Evolutionary conservation across 2,113 vertebrate genomes (phyloP), one percentile per base, ranked within the genome.

Genomic region (Martes martes): DNA sequence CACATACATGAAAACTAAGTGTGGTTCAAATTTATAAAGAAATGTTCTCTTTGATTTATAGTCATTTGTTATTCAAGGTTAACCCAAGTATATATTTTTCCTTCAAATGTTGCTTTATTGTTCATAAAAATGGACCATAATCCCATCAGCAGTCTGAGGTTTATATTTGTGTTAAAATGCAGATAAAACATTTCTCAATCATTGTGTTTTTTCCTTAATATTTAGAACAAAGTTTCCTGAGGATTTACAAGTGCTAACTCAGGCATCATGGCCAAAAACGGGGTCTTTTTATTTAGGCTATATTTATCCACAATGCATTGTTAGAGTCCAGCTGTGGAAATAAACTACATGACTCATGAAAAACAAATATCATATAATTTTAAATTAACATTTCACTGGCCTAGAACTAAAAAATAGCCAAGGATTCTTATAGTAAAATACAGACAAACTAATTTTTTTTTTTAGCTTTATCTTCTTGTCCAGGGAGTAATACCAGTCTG

Each of bases 351-450:
- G 42, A 93, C 7, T 69, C 63, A 95, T 81, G 24, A 47, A 71
- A 96, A 88, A 61, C 10, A 92, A 92, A 80, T 55, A 94, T 50
- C n/a, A 86, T 21, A 80, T 15, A 31, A 78, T 14, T 55, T 94
- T n/a, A 83, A 93, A 80, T 65, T 87, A 80, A 83, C 59, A 47
- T 85, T 93, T 88, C 83, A 3, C 67, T 92, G 26, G 1, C 13
- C 31, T 74, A 84, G 0, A 80, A 67, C 18, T 47, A 39, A 45
- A 96, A 76, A 26, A 7, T 7, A 61, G 4, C 1, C n/a, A 92
- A 67, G 10, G 11, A 81, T 63, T 31, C 23, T 71, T 59, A 1
- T 21, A 19, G 1, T 65, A 76, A 89, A 86, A 78, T 82, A 69
- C 1, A 24, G 15, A 33, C 1, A 61, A 57, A 81, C 50, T 50